Base-by-base conservation (phyloP, 2,888 invertebrate genomes). In the Onchidella celtica region DNA sequence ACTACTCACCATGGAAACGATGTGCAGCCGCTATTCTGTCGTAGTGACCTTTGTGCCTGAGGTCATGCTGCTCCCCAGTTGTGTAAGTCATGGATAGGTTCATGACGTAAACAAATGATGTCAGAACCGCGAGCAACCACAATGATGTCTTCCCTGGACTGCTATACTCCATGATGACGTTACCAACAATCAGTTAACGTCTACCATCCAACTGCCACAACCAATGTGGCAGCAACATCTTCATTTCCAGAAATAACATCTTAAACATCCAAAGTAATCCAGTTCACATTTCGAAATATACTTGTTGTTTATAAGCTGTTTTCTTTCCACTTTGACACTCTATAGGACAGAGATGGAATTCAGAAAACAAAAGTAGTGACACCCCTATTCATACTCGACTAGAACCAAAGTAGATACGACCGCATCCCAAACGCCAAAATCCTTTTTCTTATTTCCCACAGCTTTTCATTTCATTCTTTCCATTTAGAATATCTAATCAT, bases 121-220 rank as follows among this genome's bases (percentile, higher is more conserved):
- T 27, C 3, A 63, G 2, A 3, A 38, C 29, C 21, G 27, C 24
- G 27, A 74, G 2, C 32, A 38, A 36, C 61, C 61, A 59, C 3
- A 61, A n/a, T 0, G 47, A 17, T 2, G 3, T 57, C 27, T 17
- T 63, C 27, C 74, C 74, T 17, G 74, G 74, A 27, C 74, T 74
- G 38, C 9, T 74, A 38, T 74, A 74, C 74, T 74, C 74, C 74
- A 74, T 74, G 61, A 61, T 57, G 21, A 32, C 27, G 21, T 17
- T 9, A n/a, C n/a, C n/a, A n/a, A n/a, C n/a, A n/a, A n/a, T 4
- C 32, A 36, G 27, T 63, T 38, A 74, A 29, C 74, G 32, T 34
- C 72, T 29, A 72, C 55, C 55, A n/a, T 72, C 72, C 72, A 72
- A 34, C 72, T 57, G 57, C 72, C 74, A 74, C 74, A 11, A 21